phyloP scores from a whole-genome alignment of 2,797 vertebrate species.

The Myripristis jacobus region DNA sequence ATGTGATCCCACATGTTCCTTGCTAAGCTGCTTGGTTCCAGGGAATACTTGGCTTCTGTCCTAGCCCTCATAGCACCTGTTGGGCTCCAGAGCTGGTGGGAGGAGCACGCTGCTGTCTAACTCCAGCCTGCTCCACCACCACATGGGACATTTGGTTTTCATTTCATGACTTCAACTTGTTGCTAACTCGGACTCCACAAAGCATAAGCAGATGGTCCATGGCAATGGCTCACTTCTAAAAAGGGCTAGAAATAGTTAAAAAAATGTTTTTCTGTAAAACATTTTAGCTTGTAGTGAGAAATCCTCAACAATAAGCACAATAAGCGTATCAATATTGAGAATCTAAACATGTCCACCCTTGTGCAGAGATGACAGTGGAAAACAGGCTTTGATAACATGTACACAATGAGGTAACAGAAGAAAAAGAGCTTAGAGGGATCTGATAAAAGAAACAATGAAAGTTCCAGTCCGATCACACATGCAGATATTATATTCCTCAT shows the following conservation, averaged over 20 bases:
- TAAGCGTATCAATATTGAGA: slow-evolving; percentile 53
- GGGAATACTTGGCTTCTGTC: slow-evolving; percentile 64
- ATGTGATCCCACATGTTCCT: slow-evolving; percentile 64
- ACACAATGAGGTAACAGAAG: slow-evolving; percentile 58
- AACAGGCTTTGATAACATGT: slow-evolving; percentile 50
- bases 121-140: slow-evolving; percentile 67
- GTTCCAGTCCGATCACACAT: slow-evolving; percentile 19
- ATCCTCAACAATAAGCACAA: slow-evolving; percentile 36
- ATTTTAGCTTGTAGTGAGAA: slow-evolving; percentile 44
- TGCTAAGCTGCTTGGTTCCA: slow-evolving; percentile 46
- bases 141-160: slow-evolving; percentile 84
- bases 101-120: slow-evolving; percentile 63
- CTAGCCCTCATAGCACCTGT: slow-evolving; percentile 78
- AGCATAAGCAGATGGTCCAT: slow-evolving; percentile 79
- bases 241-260: slow-evolving; percentile 54
- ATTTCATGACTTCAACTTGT: slow-evolving; percentile 84
- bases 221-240: slow-evolving; percentile 64
- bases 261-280: slow-evolving; percentile 55
- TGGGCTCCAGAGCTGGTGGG: slow-evolving; percentile 62
- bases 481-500: not conserved
- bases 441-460: slow-evolving; percentile 44
- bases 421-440: slow-evolving; percentile 45
- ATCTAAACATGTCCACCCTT: slow-evolving; percentile 57
- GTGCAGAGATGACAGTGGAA: slow-evolving; percentile 32
- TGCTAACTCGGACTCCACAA: slow-evolving; percentile 77